Base-by-base conservation (phyloP, 2,113 vertebrate genomes). In the Gobiocypris rarus region DNA sequence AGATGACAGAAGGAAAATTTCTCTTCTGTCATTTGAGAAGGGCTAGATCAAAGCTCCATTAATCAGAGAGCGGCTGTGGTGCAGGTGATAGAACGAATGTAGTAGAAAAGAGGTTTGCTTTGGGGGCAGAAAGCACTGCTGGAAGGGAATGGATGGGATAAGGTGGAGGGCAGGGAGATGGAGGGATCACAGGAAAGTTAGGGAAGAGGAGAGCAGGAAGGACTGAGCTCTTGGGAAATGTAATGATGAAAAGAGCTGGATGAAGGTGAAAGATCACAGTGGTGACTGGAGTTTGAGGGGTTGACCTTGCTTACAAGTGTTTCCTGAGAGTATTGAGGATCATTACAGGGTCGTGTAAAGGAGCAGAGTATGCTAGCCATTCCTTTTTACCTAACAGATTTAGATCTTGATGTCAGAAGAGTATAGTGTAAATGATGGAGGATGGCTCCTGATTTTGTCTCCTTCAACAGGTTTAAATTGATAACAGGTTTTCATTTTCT, bases 141-240 rank as follows among this genome's bases (percentile, higher is more conserved):
- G 54, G 19, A 38, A 80, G 61, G 43, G 69, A 54, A 77, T 81
- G 70, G 82, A 71, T 84, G 69, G 86, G 83, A 52, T 77, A 34
- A 73, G 71, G 85, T 63, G 26, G 41, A 63, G 84, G 83, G 77
- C 86, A 79, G 52, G 85, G 83, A 86, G 82, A 59, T 82, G 59
- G 61, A 70, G 85, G 59, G 59, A 88, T 86, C 70, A 87, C 77
- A 24, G 77, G 56, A 67, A 71, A 73, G 79, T 67, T 48, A 48
- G 67, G 84, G 80, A 76, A 65, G 63, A 63, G 7, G 75, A 58
- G 31, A 73, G 61, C 61, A 43, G 5, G 75, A 58, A 89, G 74
- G 59, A 54, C 10, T 24, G 63, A 85, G 77, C 83, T 71, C 84
- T 45, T 58, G 86, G 84, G 89, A 88, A 82, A 88, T 82, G 58